Base-by-base conservation (phyloP, 35 echinoderm and acorn worm species). In the Heliocidaris tuberculata region DNA sequence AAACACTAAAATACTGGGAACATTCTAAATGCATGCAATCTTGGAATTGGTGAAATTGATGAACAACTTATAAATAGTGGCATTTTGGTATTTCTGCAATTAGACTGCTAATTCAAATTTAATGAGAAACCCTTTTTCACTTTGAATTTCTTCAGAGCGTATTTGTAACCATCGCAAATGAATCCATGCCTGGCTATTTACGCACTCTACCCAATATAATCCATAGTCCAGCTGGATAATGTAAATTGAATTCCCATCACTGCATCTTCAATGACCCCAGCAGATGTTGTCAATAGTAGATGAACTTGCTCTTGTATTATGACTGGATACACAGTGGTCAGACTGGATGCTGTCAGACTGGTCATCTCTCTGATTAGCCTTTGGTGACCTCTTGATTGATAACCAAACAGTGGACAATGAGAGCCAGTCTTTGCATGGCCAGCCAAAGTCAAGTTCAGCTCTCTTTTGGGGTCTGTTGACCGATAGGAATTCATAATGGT, bases 341-440 rank as follows among this genome's bases (percentile, higher is more conserved):
- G 60, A 70, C 60, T 70, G 60, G 60, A 24, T 27, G 24, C 24
- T 70, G 60, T 24, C 60, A 70, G 24, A 70, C 60, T 21, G 60
- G 24, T 27, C 60, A 70, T 65, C 50, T 52, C 60, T 17, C 21
- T 48, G 30, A 88, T 88, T 88, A 88, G 86, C 29, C 86, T 32
- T 48, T 42, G 31, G 27, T 88, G 86, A 88, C 86, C 86, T 88
- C 47, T 13, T 88, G 86, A 32, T 88, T 88, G 47, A 88, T 42
- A 88, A 19, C 86, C 30, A 35, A 88, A 88, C 86, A 88, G 31
- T 32, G 60, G 60, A 70, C 60, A 70, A 70, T 70, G 17, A 70
- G 60, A 70, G 60, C 60, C 60, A 70, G 60, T 17, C 24, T 70
- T 24, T 70, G 60, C 60, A 70, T 70, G 24, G 60, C 60, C 6